Percentiles rank a stretch among this genome's conserved stretches.
Evolutionary conservation across 2,888 invertebrate genomes (phyloP).

Genomic region (Diadegma fenestrale): DNA sequence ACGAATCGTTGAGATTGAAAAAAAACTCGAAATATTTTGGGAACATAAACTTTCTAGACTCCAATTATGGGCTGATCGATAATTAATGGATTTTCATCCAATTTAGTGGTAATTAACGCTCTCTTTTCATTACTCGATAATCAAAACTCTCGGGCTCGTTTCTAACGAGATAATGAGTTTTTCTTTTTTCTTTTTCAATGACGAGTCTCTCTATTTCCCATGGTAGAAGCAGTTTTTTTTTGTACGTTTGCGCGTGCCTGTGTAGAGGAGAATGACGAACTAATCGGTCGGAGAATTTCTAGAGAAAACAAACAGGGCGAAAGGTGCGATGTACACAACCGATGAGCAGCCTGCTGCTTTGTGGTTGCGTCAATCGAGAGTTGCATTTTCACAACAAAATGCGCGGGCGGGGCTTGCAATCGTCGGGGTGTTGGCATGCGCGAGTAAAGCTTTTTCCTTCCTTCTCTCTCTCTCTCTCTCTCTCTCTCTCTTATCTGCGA

Average conservation of each 20-base stretch:
- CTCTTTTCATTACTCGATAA: background rate
- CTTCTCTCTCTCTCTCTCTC: conserved; percentile 19
- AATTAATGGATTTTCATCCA: background rate
- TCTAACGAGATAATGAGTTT: background rate
- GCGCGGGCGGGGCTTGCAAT: conserved; percentile 45
- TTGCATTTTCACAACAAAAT: conserved; percentile 56
- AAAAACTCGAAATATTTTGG: background rate
- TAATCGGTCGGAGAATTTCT: background rate
- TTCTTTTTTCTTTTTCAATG: background rate
- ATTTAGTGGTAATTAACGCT: background rate
- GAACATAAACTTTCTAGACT: background rate
- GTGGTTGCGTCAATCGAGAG: conserved; percentile 58
- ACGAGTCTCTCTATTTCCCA: background rate
- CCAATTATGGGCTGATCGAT: background rate
- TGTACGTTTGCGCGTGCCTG: background rate
- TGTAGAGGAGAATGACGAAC: background rate
- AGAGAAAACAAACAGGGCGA: background rate
- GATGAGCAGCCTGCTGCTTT: background rate
- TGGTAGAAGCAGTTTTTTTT: background rate
- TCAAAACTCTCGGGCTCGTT: background rate
- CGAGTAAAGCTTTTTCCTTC: conserved; percentile 22
- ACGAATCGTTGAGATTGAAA: background rate
- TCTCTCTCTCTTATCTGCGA: conserved; percentile 1
- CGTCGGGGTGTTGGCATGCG: conserved; percentile 50
- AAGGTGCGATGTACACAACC: background rate